Base-by-base conservation (phyloP, 2,113 vertebrate genomes). In the Hepsetus odoe region DNA sequence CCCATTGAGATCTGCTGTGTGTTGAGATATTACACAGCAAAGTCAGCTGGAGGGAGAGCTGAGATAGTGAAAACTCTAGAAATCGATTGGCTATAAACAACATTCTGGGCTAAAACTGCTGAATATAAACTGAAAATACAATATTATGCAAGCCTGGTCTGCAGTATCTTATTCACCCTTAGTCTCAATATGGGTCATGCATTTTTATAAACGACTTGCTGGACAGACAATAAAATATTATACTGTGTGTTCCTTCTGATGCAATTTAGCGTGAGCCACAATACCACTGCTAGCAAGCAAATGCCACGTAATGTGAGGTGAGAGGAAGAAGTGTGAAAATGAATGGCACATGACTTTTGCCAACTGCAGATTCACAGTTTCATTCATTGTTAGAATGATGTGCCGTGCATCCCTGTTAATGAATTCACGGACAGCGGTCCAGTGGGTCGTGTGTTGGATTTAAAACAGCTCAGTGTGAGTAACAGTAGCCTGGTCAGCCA, bases 401-500 rank as follows among this genome's bases (percentile, higher is more conserved):
- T n/a, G n/a, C n/a, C n/a, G n/a, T n/a, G n/a, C n/a, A n/a, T n/a
- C 42, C 42, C 13, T 14, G 42, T 33, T 62, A 14, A 62, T 62
- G 35, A 35, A 16, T 20, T 20, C 1, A 1, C 18, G 30, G 7
- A 24, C n/a, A n/a, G n/a, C n/a, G 24, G 35, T 7, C 38, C 35
- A 61, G 40, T 56, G 32, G 11, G 2, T 38, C n/a, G 22, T 13
- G 35, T 70, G 56, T 38, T 51, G 42, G 22, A 51, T 22, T 13
- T 55, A n/a, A 28, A 28, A 30, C 11, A 26, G 30, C 24, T 22
- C 18, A 33, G 46, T 8, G 10, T 51, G 13, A 33, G 56, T 8
- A 40, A 62, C 46, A 76, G 18, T 10, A 65, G 69, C 51, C 32
- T n/a, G 40, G 38, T 11, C 33, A 30, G 72, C 72, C 55, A 7